phyloP scores from a whole-genome alignment of 2,113 vertebrate species.

The Neogobius melanostomus region DNA sequence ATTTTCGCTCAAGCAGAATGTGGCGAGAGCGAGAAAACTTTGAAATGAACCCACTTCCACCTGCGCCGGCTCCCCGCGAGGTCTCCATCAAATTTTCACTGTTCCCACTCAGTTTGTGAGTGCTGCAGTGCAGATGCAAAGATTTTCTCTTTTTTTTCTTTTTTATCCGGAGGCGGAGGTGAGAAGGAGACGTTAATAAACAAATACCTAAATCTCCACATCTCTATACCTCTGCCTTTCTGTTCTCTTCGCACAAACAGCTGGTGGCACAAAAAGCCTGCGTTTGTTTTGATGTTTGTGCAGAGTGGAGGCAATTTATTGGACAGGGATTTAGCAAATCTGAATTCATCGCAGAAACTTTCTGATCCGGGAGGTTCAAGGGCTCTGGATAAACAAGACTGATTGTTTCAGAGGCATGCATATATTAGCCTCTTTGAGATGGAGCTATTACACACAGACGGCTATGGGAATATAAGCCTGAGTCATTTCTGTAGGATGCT shows the following conservation, averaged over 20 bases:
- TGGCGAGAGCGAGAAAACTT: conserved; percentile 27
- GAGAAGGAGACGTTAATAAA: conserved; percentile 52
- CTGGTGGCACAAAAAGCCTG: conserved; percentile 43
- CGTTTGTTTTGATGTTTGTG: conserved; percentile 64
- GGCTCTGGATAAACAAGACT: conserved; percentile 74
- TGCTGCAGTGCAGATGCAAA: conserved; percentile 35
- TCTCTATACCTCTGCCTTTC: conserved; percentile 36
- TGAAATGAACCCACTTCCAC: conserved; percentile 32
- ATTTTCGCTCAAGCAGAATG: conserved; percentile 41
- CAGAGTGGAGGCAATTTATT: conserved; percentile 71
- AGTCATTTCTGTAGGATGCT: conserved; percentile 34
- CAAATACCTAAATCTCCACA: conserved; percentile 45
- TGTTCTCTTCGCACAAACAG: conserved; percentile 46
- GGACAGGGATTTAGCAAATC: conserved; percentile 73
- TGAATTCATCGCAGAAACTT: conserved; percentile 68
- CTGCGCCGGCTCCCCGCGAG: conserved; percentile 30
- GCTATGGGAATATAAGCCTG: conserved; percentile 44
- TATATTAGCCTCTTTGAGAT: conserved; percentile 63
- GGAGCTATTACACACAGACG: conserved; percentile 55
- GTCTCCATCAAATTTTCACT: conserved; percentile 35
- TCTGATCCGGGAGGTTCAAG: conserved; percentile 68
- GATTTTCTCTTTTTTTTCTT: conserved; percentile 1
- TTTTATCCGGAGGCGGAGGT: conserved; percentile 13
- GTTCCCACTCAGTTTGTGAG: conserved; percentile 25
- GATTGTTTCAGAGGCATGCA: conserved; percentile 71